Evolutionary conservation across 2,888 invertebrate genomes (phyloP), one percentile per base, ranked within the genome.

Genomic region (Ichneumon xanthorius): DNA sequence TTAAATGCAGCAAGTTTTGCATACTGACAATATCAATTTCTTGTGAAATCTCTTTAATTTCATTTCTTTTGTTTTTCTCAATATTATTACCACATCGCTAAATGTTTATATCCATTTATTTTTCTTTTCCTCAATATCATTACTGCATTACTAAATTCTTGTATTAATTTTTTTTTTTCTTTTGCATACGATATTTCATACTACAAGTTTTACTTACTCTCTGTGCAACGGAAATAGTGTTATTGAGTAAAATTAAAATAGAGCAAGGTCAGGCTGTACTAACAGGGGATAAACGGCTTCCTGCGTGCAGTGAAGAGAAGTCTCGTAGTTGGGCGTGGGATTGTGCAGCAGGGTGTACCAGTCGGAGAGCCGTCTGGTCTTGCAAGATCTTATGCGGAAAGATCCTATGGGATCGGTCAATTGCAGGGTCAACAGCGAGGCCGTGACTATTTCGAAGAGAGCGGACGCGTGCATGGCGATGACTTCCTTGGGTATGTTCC

Each of bases 281-380:
- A 95, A 99, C 98, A 99, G 94, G 65, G 99, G 99, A 95, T 98
- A 99, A 0, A 99, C 99, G 80, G 99, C 98, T 94, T 99, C 99
- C 92, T 99, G 99, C 0, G 99, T 99, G 94, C 99, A 99, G 94
- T 98, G 97, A 77, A 99, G 94, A 22, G 97, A 97, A 86, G 96
- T 96, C 82, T 97, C 97, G 94, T 98, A 99, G 94, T 98, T 97
- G 0, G 99, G 98, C 88, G 96, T 97, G 6, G 99, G 99, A 94
- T 99, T 99, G 92, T 98, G 96, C 85, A 99, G 95, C 88, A 99
- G 94, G 0, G 99, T 99, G 93, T 99, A 99, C 99, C 99, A 99
- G 94, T 99, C 99, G 0, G 98, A 97, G 30, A 99, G 94, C 55
- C 96, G 96, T 80, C 96, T 95, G 0, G 98, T 97, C 7, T 95